These are phyloP conservation scores for Argyresthia goedartella DNA, from an alignment of 2,888 invertebrate genomes.

Conservation along the genomic window DNA sequence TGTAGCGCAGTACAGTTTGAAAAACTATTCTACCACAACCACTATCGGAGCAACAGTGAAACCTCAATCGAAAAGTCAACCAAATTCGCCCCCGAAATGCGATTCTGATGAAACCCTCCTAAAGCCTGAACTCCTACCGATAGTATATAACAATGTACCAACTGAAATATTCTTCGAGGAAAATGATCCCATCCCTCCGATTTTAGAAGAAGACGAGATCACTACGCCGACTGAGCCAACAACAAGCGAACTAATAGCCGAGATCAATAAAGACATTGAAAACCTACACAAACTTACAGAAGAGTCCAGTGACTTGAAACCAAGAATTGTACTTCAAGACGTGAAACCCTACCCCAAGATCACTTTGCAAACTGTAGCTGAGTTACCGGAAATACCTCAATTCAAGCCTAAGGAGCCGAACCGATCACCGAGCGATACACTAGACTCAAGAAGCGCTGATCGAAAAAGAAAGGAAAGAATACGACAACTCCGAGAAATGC, in stretches of 20 bases:
- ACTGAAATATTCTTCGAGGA: slow-evolving; percentile 48
- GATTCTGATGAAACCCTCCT: slow-evolving; percentile 46
- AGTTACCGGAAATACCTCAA: slow-evolving; percentile 73
- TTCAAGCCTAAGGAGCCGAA: slow-evolving; percentile 51
- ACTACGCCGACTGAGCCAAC: slow-evolving; percentile 42
- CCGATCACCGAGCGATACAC: slow-evolving; percentile 40
- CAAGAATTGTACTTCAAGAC: slow-evolving; percentile 56
- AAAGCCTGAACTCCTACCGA: slow-evolving; percentile 32
- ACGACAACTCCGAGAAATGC: slow-evolving; percentile 78
- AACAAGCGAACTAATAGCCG: slow-evolving; percentile 47
- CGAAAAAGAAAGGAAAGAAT: slow-evolving; percentile 73
- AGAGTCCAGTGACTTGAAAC: slow-evolving; percentile 43
- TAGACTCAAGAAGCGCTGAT: slow-evolving; percentile 59
- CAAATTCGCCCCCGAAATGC: slow-evolving; percentile 60
- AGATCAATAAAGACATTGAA: slow-evolving; percentile 63
- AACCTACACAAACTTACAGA: slow-evolving; percentile 59
- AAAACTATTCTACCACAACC: slow-evolving; percentile 53
- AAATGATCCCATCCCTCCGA: slow-evolving; percentile 52
- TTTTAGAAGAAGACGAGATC: slow-evolving; percentile 52
- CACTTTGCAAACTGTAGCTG: slow-evolving; percentile 72
- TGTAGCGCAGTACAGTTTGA: slow-evolving; percentile 70
- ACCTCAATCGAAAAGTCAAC: slow-evolving; percentile 60
- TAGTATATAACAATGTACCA: slow-evolving; percentile 38
- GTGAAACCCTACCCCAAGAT: slow-evolving; percentile 68
- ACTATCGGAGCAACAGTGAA: slow-evolving; percentile 33